These are phyloP conservation scores for Manacus vitellinus DNA, from an alignment of 2,113 vertebrate genomes.

Conservation along the genomic window DNA sequence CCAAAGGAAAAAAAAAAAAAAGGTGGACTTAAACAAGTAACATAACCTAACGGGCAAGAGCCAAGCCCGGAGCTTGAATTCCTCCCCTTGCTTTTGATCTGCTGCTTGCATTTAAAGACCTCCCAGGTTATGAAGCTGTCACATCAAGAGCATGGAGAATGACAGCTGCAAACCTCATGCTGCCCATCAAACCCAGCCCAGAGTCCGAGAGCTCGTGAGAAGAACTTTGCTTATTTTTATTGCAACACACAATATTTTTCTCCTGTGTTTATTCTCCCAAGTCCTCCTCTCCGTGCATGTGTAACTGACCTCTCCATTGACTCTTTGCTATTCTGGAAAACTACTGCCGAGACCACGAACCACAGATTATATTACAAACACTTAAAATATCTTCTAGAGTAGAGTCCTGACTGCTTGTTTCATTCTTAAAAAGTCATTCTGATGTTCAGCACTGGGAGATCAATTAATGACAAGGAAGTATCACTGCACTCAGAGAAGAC, in stretches of 20 bases:
- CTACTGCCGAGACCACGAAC: neutral
- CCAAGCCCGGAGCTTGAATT: neutral
- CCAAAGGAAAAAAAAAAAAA: too few species aligned
- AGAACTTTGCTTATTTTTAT: conserved; percentile 11
- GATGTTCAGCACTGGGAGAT: neutral
- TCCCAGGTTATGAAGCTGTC: neutral
- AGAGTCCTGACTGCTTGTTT: neutral
- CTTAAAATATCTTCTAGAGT: neutral
- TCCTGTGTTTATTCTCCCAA: neutral
- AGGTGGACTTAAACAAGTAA: neutral
- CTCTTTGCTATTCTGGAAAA: neutral
- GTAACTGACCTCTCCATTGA: neutral
- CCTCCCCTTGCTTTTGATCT: conserved; percentile 12
- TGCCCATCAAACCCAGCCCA: neutral
- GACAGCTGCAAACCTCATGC: conserved; percentile 33
- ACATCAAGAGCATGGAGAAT: neutral
- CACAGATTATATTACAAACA: neutral
- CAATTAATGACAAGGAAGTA: neutral
- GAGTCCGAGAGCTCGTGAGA: neutral
- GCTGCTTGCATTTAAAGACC: conserved; percentile 4
- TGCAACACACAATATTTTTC: neutral
- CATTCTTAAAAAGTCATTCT: neutral
- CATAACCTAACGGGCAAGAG: neutral
- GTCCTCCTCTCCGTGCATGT: neutral
- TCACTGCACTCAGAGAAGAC: neutral